Conservation (phyloP, 2,888 invertebrate species). For the Trissoscelio sp. region DNA sequence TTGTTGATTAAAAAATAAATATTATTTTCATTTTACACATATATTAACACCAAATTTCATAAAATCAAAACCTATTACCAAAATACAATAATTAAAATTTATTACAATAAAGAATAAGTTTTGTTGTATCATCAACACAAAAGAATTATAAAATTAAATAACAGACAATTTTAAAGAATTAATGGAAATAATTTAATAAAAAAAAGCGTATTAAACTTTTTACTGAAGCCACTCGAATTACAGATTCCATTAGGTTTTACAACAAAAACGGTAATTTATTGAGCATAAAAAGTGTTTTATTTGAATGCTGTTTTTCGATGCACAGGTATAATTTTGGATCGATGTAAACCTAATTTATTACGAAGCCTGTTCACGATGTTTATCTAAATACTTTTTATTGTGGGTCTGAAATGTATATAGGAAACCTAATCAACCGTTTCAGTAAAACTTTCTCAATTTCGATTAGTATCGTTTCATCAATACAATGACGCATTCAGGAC, state of each 20-base stretch:
- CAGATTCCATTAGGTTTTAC: not conserved
- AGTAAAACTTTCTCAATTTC: constrained; percentile 61
- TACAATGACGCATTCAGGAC: constrained; percentile 47
- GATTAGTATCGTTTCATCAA: constrained; percentile 62
- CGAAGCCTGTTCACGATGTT: constrained; percentile 51
- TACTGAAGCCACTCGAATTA: too few species aligned
- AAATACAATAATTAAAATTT: too few species aligned
- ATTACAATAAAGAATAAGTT: too few species aligned
- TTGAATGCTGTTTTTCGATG: constrained; percentile 7
- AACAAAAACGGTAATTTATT: constrained; percentile 22
- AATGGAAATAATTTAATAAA: too few species aligned
- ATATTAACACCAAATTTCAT: too few species aligned
- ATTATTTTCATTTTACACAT: too few species aligned
- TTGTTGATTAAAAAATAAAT: too few species aligned
- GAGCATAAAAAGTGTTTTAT: constrained; percentile 26
- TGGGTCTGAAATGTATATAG: constrained; percentile 44
- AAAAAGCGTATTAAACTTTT: too few species aligned
- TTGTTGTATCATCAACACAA: too few species aligned
- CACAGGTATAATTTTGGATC: constrained; percentile 43
- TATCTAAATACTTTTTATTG: constrained; percentile 66
- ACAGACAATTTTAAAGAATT: too few species aligned
- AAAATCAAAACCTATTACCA: too few species aligned
- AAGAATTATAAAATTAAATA: too few species aligned
- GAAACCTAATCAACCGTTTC: constrained; percentile 61
- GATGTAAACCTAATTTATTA: constrained; percentile 61